Evolutionary conservation across 2,797 vertebrate species (phyloP).

Genomic region (Myotis vivesi): DNA sequence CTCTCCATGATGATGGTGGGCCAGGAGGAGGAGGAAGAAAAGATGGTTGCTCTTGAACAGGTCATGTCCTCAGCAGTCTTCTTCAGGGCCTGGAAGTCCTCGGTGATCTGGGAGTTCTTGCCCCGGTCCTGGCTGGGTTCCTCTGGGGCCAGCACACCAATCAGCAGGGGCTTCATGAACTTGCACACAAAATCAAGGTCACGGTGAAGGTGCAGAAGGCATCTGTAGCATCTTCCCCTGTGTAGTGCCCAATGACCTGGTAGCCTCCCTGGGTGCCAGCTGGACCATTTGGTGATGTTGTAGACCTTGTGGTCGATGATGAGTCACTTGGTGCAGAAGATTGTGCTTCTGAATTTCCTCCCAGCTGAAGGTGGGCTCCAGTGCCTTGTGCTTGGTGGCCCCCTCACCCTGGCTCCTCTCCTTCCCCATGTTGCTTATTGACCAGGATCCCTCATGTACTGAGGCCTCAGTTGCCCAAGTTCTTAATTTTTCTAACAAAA

Average conservation of each 20-base stretch:
- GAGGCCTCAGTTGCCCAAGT: background rate
- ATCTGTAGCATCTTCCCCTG: constrained; percentile 94
- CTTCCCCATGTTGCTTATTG: constrained; percentile 74
- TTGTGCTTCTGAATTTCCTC: constrained; percentile 90
- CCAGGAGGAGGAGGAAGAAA: constrained; percentile 91
- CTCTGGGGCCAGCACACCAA: constrained; percentile 91
- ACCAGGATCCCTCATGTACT: background rate
- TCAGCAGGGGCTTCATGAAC: constrained; percentile 92
- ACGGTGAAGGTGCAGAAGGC: constrained; percentile 94
- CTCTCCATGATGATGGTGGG: constrained; percentile 90
- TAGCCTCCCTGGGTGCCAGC: constrained; percentile 88
- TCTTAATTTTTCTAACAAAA: background rate
- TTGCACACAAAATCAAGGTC: constrained; percentile 89
- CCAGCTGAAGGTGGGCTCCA: constrained; percentile 88
- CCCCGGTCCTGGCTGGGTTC: constrained; percentile 92
- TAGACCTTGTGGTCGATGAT: constrained; percentile 93
- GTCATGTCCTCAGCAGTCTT: constrained; percentile 86
- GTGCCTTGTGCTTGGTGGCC: constrained; percentile 66
- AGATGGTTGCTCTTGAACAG: constrained; percentile 88
- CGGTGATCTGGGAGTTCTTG: constrained; percentile 88
- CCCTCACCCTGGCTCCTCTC: constrained; percentile 78
- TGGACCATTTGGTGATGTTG: constrained; percentile 89
- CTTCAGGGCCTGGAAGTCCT: constrained; percentile 91
- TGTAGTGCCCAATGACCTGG: constrained; percentile 88
- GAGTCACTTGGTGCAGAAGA: constrained; percentile 86